These are phyloP conservation scores for Lerema accius DNA, from an alignment of 1,140 invertebrate species.

Conservation along the genomic window DNA sequence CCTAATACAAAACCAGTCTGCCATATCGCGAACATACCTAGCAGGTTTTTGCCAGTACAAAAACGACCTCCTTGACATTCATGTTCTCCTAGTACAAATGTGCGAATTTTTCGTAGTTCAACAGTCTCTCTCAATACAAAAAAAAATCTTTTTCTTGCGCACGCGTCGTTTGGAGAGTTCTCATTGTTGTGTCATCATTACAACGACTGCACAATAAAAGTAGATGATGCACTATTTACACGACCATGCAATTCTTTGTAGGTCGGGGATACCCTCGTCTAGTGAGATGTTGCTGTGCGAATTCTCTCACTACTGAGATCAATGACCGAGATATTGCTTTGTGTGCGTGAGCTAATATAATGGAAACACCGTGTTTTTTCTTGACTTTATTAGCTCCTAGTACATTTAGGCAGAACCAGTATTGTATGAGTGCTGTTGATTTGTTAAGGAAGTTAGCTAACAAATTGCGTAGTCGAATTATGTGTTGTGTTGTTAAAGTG, in stretches of 20 bases:
- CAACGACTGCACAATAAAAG: slow-evolving; percentile 63
- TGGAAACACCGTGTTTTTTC: slow-evolving; percentile 6
- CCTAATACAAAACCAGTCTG: slow-evolving; percentile 30
- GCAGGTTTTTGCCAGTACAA: slow-evolving; percentile 40
- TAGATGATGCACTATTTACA: slow-evolving; percentile 55
- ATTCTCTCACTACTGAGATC: slow-evolving; percentile 50
- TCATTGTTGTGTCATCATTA: slow-evolving; percentile 73
- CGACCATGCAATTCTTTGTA: slow-evolving; percentile 62
- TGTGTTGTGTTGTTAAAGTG: slow-evolving; percentile 53
- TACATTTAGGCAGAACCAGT: slow-evolving; percentile 3
- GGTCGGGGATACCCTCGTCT: slow-evolving; percentile 72
- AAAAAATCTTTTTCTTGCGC: slow-evolving; percentile 57
- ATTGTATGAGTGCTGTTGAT: slow-evolving; percentile 2
- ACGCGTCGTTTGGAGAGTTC: slow-evolving; percentile 53
- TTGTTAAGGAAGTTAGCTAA: slow-evolving; percentile 30
- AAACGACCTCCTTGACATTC: slow-evolving; percentile 44
- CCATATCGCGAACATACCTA: slow-evolving; percentile 23
- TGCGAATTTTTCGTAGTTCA: slow-evolving; percentile 78
- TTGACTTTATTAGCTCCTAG: background rate
- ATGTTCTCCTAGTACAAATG: slow-evolving; percentile 73
- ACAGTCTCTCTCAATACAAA: slow-evolving; percentile 51
- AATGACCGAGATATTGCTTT: slow-evolving; percentile 38
- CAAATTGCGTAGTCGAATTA: slow-evolving; percentile 55
- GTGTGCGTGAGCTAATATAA: slow-evolving; percentile 28
- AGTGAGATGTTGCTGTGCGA: slow-evolving; percentile 51